Base-by-base conservation (phyloP, 2,113 vertebrate genomes). In the Phoxinus phoxinus region DNA sequence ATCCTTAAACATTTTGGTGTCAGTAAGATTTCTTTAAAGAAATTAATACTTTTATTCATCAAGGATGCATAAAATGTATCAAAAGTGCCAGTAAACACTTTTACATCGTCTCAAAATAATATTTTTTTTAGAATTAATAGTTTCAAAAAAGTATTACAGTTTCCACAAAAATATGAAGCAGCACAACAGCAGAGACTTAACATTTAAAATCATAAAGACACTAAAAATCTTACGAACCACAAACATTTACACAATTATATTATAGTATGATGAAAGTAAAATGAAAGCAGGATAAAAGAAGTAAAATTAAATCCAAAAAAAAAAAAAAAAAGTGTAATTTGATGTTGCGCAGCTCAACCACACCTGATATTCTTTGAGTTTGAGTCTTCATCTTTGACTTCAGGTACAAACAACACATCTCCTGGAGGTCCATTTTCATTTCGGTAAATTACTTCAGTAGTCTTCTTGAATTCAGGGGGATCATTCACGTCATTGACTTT, bases 361-460 rank as follows among this genome's bases (percentile, higher is more conserved):
- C 58, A 94, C 95, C 92, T 91, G 84, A 92, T 84, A 0, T 80
- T 41, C 48, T 86, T 88, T 0, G 30, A 0, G 0, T 91, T 37
- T 0, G 90, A 92, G 32, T 95, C 95, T 0, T 23, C 77, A 7
- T 95, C 95, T 0, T 13, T 15, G 37, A 95, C 92, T 0, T 25
- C 85, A 15, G 94, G 93, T 0, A 2, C 88, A 41, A 88, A 94
- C 63, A 96, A 27, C 32, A 56, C 9, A 25, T 85, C 87, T 15
- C 96, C 96, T 0, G 94, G 92, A 3, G 83, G 4, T 0, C 90
- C 27, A 1, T 95, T 95, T 23, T 96, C 96, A 11, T 58, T 87
- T 11, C 32, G 2, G 37, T 86, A 92, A 4, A 93, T 11, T 0
- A 32, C 0, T 1, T 23, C 9, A 0, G 1, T 2, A 0, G 0